Evolutionary conservation across 1,140 invertebrate genomes (phyloP).

Genomic region (Diplogasteroides magnus): DNA sequence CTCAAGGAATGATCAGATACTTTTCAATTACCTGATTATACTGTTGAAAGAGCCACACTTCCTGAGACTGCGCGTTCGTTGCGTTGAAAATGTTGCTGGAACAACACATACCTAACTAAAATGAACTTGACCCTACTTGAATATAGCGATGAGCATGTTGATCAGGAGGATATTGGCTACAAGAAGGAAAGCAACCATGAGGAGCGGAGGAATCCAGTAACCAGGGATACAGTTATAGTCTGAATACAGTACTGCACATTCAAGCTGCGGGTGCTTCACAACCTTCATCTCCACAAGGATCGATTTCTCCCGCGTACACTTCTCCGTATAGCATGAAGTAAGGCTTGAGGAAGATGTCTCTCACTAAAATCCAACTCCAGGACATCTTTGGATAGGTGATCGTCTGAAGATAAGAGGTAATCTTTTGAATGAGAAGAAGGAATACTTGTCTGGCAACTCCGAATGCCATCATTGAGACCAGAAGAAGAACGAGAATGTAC

Average conservation of each 20-base stretch:
- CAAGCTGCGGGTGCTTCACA: no score
- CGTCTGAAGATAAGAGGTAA: conserved; percentile 15
- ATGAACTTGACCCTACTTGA: conserved; percentile 79
- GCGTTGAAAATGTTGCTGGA: conserved; percentile 88
- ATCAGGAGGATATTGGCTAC: conserved; percentile 92
- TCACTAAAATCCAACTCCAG: conserved; percentile 39
- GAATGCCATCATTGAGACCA: conserved; percentile 91
- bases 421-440: no score
- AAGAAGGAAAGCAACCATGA: conserved; percentile 89
- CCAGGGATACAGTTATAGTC: conserved; percentile 83
- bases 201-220: conserved; percentile 83
- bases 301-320: conserved; percentile 73
- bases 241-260: no score
- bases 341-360: conserved; percentile 88
- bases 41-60: conserved; percentile 97
- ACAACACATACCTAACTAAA: no score
- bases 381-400: conserved; percentile 23
- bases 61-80: conserved; percentile 85
- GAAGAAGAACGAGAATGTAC: conserved; percentile 87
- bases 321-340: conserved; percentile 98
- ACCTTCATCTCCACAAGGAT: conserved; percentile 52
- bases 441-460: conserved; percentile 86
- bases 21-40: conserved; percentile 98
- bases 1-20: no score
- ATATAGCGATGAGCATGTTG: conserved; percentile 91